Evolutionary conservation across 2,888 invertebrate species (phyloP), one percentile per base, ranked within the genome.

Genomic region (Ptychoptera contaminata): DNA sequence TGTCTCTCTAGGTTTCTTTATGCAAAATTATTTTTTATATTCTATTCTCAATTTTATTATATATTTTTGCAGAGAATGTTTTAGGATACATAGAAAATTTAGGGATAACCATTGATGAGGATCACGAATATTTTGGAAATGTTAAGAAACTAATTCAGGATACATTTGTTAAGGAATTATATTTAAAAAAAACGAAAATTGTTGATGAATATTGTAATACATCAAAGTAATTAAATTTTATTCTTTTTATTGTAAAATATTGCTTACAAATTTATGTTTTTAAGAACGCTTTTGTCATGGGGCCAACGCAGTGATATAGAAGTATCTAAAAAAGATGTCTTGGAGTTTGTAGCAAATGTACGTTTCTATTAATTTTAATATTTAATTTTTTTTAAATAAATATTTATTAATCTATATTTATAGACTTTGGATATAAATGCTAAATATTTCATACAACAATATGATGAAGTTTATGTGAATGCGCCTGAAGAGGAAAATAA

Each of bases 161-260:
- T 2, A 55, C 54, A 9, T 56, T 56, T 46, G 54, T 55, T 5
- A 58, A 55, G 42, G 56, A 58, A 47, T 48, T 56, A 7, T 58
- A 57, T 43, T 47, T 57, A 30, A 56, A 54, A 43, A 52, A 32
- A n/a, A 11, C n/a, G 4, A 11, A 32, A 9, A 32, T 32, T 9
- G n/a, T 9, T 2, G 11, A n/a, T 32, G 32, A 32, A n/a, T 11
- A 32, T 9, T 9, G n/a, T 9, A 32, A 32, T 32, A 11, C 32
- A 4, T 7, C 32, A 53, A 23, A 51, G 50, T 10, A 57, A 58
- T 43, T 56, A 47, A 40, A 42, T 31, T n/a, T n/a, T 23, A 10
- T 16, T 8, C 31, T 40, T 8, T 12, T 8, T 29, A 12, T 23
- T 29, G n/a, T 2, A 10, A n/a, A 29, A 29, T 16, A 8, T 8